Evolutionary conservation across 2,888 invertebrate species (phyloP), one percentile per base, ranked within the genome.

Genomic region (Rhopalosiphum nymphaeae): DNA sequence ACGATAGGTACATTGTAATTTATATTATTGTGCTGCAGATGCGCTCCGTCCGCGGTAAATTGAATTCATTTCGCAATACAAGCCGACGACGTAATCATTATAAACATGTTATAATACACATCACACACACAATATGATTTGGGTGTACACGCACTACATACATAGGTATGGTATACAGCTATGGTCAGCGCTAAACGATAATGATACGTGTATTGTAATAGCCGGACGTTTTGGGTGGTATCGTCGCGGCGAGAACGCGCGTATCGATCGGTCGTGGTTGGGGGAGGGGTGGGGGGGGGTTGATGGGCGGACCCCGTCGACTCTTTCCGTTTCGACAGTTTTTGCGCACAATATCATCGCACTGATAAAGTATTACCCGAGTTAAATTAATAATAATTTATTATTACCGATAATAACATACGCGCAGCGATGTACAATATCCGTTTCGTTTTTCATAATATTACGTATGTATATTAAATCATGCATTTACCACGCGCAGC

Each of bases 221-320:
- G 78, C 36, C 78, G 21, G 78, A 78, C 78, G 67, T 78, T 78
- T 78, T 78, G 78, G 78, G 78, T 78, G 78, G 78, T 78, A 78
- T 78, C 78, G 36, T 78, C 36, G 36, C 36, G 36, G 36, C 7
- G 78, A 78, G 78, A 78, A 78, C 78, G 21, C 78, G 21, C 78
- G 9, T 78, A 78, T 36, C 78, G 36, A 36, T 36, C 78, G 21
- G 2, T 67, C 11, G 11, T 11, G 13, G 10, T 49, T 49, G 16
- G 1, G 3, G 13, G 67, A 5, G 16, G 5, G 78, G 78, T n/a
- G 16, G 36, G 21, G 61, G 26, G 0, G 21, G 26, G 3, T 78
- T 78, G 36, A 36, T 36, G 78, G 78, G 78, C 78, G 78, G 78
- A 21, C 36, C 16, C 21, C 36, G 16, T 16, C 67, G 36, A 78